These are phyloP conservation scores for Antrozous pallidus DNA, from an alignment of 2,797 vertebrate genomes.

Conservation along the genomic window DNA sequence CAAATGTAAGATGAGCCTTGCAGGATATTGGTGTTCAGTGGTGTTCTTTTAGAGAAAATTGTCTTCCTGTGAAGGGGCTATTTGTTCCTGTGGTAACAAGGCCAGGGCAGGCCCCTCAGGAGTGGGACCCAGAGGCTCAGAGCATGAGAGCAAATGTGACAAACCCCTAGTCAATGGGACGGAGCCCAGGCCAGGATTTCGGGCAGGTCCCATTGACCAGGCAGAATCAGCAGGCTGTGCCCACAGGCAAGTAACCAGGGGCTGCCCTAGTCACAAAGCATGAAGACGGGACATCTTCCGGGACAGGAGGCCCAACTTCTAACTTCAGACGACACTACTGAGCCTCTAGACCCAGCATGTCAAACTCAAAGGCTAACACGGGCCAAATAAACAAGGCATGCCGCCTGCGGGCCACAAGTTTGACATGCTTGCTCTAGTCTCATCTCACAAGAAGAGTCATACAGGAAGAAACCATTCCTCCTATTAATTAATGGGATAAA, in stretches of 20 bases:
- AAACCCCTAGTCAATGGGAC: not conserved
- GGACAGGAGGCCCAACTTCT: not conserved
- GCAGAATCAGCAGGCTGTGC: not conserved
- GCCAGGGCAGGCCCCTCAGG: not conserved
- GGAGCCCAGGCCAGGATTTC: not conserved
- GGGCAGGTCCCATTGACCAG: not conserved
- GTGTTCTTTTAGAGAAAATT: constrained; percentile 18
- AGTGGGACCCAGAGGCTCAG: not conserved
- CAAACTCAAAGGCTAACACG: too few species aligned
- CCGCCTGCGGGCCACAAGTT: too few species aligned
- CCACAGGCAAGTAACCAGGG: not conserved
- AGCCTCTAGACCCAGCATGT: not conserved
- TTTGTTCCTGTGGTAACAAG: not conserved
- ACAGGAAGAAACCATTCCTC: constrained; percentile 52
- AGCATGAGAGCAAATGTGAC: not conserved
- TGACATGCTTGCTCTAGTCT: not conserved
- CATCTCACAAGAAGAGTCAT: constrained; percentile 60
- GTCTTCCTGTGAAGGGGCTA: not conserved
- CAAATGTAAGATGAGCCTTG: not conserved
- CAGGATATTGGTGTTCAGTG: too few species aligned
- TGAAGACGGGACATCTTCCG: not conserved
- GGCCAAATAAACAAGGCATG: too few species aligned
- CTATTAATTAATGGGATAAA: constrained; percentile 72
- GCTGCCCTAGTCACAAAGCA: too few species aligned
- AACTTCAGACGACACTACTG: not conserved